Conservation (phyloP, 2,113 vertebrate genomes). For the Ammodramus savannarum region DNA sequence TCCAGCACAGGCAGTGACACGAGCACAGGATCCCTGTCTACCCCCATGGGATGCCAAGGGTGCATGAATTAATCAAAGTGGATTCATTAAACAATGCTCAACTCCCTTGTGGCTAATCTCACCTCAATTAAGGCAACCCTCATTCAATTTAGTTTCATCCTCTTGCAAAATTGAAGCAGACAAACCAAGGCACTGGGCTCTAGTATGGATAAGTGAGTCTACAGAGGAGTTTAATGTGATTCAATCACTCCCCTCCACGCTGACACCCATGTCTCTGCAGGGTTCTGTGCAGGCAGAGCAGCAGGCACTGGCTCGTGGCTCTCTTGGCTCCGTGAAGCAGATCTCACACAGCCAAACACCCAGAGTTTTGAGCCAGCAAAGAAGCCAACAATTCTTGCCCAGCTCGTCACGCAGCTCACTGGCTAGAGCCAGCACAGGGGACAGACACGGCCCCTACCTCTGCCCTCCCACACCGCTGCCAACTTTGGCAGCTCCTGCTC, state of each 20-base stretch:
- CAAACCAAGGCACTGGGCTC: not conserved
- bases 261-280: not conserved
- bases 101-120: not conserved
- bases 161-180: not conserved
- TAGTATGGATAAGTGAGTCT: not conserved
- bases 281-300: not conserved
- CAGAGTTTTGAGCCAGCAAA: not conserved
- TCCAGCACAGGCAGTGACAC: not conserved
- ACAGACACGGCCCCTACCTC: not conserved
- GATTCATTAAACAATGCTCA: slow-evolving; percentile 23
- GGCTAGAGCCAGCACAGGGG: not conserved
- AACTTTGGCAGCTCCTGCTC: not conserved
- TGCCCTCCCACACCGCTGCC: not conserved
- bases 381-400: not conserved
- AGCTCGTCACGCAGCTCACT: not conserved
- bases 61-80: not conserved
- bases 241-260: not conserved
- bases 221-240: fast-evolving
- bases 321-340: not conserved
- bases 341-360: not conserved
- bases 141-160: not conserved
- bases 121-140: not conserved
- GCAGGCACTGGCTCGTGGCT: not conserved
- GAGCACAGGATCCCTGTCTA: not conserved
- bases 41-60: not conserved